Conservation (phyloP, 2,797 vertebrate genomes). For the Syncerus caffer region DNA sequence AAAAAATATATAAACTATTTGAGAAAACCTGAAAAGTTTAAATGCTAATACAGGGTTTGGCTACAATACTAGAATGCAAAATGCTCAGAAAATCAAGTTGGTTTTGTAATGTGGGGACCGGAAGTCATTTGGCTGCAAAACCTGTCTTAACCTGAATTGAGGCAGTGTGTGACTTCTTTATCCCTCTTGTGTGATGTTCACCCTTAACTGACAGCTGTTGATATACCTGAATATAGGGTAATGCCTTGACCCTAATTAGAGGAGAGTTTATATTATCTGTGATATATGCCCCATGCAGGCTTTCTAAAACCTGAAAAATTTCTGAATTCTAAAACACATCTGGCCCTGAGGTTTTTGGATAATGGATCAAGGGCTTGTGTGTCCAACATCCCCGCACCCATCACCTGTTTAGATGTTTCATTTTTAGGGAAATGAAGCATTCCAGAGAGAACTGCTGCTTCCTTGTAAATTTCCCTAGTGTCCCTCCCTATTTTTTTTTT, state of each 20-base stretch:
- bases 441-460: not conserved
- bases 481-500: not conserved
- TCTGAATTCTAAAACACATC: not conserved
- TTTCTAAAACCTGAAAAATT: slow-evolving; percentile 24
- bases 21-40: not conserved
- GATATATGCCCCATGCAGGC: not conserved
- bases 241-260: not conserved
- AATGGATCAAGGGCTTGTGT: not conserved
- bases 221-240: not conserved
- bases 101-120: not conserved
- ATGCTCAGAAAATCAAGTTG: not conserved
- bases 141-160: not conserved
- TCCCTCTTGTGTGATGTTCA: not conserved
- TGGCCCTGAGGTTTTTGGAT: not conserved
- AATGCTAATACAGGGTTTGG: not conserved
- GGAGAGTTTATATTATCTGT: not conserved
- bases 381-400: not conserved
- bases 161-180: not conserved
- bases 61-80: not conserved
- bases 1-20: not conserved
- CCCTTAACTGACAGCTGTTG: not conserved
- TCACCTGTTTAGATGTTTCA: not conserved
- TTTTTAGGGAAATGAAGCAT: not conserved
- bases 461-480: not conserved
- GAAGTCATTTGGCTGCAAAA: not conserved